A percentile compares a stretch with the other conserved stretches of the same genome.
Conservation (phyloP, 1,140 invertebrate species). For the Campoletis sonorensis region DNA sequence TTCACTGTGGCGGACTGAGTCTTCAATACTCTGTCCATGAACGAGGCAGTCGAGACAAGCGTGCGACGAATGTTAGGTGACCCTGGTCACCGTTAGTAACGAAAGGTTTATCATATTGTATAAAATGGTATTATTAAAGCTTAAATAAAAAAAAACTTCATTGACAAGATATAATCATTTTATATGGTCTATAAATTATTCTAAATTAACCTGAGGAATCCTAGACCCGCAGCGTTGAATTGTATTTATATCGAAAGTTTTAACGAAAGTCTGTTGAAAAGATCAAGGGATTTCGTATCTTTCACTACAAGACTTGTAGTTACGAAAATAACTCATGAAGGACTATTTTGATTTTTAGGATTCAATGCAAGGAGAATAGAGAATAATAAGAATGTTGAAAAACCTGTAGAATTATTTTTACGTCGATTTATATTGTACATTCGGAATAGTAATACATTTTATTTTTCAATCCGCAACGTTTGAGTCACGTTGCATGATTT, state of each 20-base stretch:
- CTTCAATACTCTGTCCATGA: background rate
- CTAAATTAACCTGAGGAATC: too few relatives aligned
- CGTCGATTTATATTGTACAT: constrained; percentile 35
- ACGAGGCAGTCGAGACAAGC: background rate
- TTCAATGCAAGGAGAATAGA: background rate
- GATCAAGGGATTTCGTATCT: too few relatives aligned
- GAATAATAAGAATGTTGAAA: background rate
- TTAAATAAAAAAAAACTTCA: too few relatives aligned
- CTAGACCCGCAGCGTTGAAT: too few relatives aligned
- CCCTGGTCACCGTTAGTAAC: too few relatives aligned
- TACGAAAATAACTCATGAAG: background rate
- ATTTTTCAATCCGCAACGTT: background rate
- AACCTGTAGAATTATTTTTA: background rate
- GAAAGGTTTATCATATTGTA: too few relatives aligned
- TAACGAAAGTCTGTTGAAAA: too few relatives aligned
- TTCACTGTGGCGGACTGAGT: background rate
- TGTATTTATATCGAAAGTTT: too few relatives aligned
- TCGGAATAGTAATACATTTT: constrained; percentile 23
- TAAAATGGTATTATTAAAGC: too few relatives aligned
- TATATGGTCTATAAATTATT: too few relatives aligned
- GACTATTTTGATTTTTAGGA: background rate
- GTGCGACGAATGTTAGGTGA: background rate
- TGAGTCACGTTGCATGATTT: background rate
- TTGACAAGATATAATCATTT: too few relatives aligned
- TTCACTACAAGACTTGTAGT: too few relatives aligned